These are phyloP conservation scores for Panthera tigris DNA, from an alignment of 2,113 vertebrate species.

Conservation along the genomic window DNA sequence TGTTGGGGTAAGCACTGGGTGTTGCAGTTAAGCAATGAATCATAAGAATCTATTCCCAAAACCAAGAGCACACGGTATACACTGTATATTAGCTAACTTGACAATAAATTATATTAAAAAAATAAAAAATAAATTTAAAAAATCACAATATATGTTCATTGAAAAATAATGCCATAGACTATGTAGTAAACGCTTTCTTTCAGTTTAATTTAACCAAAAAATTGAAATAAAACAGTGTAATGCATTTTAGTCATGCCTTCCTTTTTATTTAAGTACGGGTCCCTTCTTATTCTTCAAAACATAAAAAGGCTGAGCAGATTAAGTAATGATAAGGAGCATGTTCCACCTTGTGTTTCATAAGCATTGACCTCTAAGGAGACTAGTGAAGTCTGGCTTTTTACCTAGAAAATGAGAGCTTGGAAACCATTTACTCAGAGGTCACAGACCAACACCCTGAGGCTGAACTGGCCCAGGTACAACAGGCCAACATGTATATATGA, in stretches of 20 bases:
- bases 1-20: too few species aligned
- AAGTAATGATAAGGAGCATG: not conserved
- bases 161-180: not conserved
- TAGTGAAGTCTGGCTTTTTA: not conserved
- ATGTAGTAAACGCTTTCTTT: not conserved
- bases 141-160: not conserved
- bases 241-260: not conserved
- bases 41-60: too few species aligned
- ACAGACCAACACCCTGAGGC: not conserved
- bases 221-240: not conserved
- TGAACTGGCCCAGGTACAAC: not conserved
- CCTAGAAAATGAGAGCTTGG: not conserved
- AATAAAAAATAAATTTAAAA: not conserved
- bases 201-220: not conserved
- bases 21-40: too few species aligned
- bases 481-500: not conserved
- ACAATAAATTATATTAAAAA: too few species aligned
- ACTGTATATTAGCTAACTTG: too few species aligned
- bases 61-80: too few species aligned
- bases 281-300: slow-evolving; percentile 16
- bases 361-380: not conserved
- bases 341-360: not conserved
- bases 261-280: not conserved
- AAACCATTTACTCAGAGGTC: not conserved
- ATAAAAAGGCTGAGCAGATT: not conserved